Percentiles rank a stretch among this genome's conserved stretches.
Conservation (phyloP, 2,113 vertebrate species). For the Heliornis fulica region DNA sequence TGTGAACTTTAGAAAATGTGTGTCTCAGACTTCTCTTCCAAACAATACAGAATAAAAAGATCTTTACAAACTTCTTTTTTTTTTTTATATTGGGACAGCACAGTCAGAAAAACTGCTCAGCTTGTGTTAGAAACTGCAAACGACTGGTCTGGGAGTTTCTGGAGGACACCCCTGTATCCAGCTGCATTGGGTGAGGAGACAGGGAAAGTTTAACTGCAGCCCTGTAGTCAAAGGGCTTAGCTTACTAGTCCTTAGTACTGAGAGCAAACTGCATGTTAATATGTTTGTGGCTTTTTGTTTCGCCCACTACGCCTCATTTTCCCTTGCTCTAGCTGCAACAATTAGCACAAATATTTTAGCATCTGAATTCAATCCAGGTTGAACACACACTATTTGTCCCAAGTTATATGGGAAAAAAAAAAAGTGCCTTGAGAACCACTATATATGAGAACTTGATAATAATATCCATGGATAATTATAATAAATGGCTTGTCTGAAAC, state of each 20-base stretch:
- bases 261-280: not conserved
- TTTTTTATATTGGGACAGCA: not conserved
- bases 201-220: not conserved
- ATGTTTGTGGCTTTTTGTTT: not conserved
- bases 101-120: not conserved
- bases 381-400: not conserved
- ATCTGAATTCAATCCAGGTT: not conserved
- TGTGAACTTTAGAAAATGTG: not conserved
- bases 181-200: not conserved
- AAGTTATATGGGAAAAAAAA: not conserved
- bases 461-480: constrained; percentile 59
- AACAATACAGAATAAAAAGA: not conserved
- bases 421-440: constrained; percentile 1
- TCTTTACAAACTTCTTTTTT: not conserved
- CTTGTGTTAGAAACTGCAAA: not conserved
- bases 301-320: not conserved
- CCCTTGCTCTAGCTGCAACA: not conserved
- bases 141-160: not conserved
- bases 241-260: not conserved
- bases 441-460: constrained; percentile 54
- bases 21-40: not conserved
- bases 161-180: not conserved
- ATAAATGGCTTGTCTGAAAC: constrained; percentile 59
- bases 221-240: not conserved
- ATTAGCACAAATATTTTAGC: not conserved